Conservation (phyloP, 2,888 invertebrate genomes). For the Lamellibrachia columna region DNA sequence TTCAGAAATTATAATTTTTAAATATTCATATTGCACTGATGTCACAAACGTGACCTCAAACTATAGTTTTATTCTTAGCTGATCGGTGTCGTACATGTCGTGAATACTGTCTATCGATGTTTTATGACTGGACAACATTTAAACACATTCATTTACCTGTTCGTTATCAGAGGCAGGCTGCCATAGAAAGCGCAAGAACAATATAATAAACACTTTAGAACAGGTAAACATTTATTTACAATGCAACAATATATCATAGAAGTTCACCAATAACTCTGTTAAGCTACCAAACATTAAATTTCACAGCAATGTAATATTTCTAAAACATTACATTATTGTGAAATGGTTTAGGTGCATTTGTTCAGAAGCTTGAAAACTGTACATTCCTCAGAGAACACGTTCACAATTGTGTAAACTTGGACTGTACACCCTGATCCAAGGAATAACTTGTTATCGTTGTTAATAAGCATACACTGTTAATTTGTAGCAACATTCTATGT, state of each 20-base stretch:
- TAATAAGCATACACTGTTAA: not conserved
- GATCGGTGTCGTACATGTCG: no score
- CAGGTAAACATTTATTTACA: not conserved
- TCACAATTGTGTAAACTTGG: not conserved
- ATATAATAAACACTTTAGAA: not conserved
- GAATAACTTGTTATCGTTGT: not conserved
- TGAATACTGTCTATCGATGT: not conserved
- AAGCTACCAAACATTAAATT: not conserved
- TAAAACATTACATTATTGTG: no score
- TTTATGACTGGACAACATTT: not conserved
- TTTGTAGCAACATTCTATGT: not conserved
- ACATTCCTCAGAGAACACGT: not conserved
- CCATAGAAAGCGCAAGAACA: not conserved
- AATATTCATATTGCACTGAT: no score
- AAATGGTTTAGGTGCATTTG: no score
- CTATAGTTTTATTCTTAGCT: no score
- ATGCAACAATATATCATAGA: not conserved
- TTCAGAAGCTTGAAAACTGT: no score
- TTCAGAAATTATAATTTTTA: no score
- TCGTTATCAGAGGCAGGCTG: not conserved
- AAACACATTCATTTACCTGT: conserved; percentile 7
- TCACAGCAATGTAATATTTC: not conserved
- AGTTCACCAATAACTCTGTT: not conserved
- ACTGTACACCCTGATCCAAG: not conserved
- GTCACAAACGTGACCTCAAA: no score